Percentiles rank a stretch among this genome's conserved stretches.
These are phyloP conservation scores for Gibbula magus DNA, from an alignment of 2,888 invertebrate species.

Conservation along the genomic window DNA sequence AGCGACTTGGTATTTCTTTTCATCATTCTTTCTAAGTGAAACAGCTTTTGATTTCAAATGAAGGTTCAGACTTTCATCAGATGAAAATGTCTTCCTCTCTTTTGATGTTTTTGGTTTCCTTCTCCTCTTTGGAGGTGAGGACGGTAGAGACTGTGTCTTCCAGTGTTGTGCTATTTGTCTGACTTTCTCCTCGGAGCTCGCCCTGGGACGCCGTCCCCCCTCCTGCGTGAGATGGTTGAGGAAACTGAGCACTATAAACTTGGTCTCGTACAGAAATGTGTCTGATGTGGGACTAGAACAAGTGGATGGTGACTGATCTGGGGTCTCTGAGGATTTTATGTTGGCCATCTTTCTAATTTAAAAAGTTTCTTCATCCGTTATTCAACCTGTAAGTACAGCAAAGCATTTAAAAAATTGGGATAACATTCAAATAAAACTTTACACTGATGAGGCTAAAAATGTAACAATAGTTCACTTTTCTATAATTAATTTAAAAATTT, in stretches of 20 bases:
- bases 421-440: no score
- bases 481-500: no score
- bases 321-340: neutral
- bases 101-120: neutral
- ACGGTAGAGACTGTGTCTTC: conserved; percentile 9
- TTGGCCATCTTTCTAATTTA: neutral
- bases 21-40: neutral
- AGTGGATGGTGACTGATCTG: conserved; percentile 5
- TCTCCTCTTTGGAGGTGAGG: neutral
- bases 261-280: conserved; percentile 53
- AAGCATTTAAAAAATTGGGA: no score
- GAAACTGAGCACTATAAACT: conserved; percentile 60
- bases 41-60: neutral
- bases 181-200: neutral
- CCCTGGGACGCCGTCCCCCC: neutral
- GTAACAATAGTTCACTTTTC: no score
- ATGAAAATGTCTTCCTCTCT: conserved; percentile 11
- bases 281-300: conserved; percentile 29
- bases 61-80: neutral
- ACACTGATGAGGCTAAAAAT: no score
- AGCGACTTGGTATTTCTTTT: neutral
- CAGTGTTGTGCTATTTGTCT: conserved; percentile 3
- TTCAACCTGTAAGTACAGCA: no score
- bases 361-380: neutral
- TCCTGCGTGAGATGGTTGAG: conserved; percentile 32